Conservation (phyloP, 2,797 vertebrate species). For the Sebastes steindachneri region DNA sequence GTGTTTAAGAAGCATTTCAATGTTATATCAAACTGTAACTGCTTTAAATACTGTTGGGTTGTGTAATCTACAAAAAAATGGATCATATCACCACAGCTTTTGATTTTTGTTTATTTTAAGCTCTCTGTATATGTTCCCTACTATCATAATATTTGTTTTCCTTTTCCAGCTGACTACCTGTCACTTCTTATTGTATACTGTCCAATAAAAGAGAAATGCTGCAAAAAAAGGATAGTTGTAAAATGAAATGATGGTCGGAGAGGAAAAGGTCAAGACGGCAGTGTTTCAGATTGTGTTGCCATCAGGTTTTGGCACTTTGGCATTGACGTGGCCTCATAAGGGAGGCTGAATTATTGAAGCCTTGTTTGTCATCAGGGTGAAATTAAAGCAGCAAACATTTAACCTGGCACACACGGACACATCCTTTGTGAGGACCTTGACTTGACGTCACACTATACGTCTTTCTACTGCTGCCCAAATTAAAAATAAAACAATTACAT, state of each 20-base stretch:
- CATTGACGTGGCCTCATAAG: slow-evolving; percentile 31
- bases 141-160: not conserved
- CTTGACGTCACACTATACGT: not conserved
- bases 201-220: slow-evolving; percentile 39
- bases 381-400: slow-evolving; percentile 44
- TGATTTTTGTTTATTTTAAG: not conserved
- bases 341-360: slow-evolving; percentile 50
- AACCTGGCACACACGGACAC: not conserved
- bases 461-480: not conserved
- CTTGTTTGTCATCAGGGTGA: slow-evolving; percentile 55
- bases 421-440: slow-evolving; percentile 12
- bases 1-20: not conserved
- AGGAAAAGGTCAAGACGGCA: slow-evolving; percentile 29
- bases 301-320: slow-evolving; percentile 22
- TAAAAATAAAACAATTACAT: not conserved
- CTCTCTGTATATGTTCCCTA: not conserved
- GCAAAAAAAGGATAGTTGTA: slow-evolving; percentile 1
- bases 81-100: not conserved
- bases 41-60: not conserved
- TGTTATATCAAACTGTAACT: not conserved
- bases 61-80: not conserved
- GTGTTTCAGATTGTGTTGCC: slow-evolving; percentile 29
- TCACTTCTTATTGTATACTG: slow-evolving; percentile 22
- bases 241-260: slow-evolving; percentile 9
- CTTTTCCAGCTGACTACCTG: not conserved